These are phyloP conservation scores for Eurypyga helias DNA, from an alignment of 2,113 vertebrate genomes.

Conservation along the genomic window DNA sequence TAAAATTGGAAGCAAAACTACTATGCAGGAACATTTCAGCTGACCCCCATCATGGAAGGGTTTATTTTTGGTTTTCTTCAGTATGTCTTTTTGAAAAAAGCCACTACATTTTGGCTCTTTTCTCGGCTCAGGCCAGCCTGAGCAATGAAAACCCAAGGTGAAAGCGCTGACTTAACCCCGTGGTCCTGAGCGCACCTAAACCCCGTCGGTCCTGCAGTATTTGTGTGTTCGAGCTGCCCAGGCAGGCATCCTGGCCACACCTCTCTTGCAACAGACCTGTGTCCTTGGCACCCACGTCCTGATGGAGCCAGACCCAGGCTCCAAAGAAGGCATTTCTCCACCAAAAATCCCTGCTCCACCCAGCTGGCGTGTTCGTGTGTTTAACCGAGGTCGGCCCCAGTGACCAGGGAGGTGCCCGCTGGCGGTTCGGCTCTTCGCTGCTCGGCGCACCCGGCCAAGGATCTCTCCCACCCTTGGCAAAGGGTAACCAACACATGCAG, in stretches of 20 bases:
- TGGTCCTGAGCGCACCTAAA: not conserved
- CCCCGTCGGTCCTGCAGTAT: not conserved
- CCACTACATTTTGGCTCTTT: not conserved
- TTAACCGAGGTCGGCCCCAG: rapidly evolving
- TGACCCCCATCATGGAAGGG: not conserved
- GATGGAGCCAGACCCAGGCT: not conserved
- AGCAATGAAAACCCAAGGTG: not conserved
- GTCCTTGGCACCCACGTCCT: not conserved
- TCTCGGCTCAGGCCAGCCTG: not conserved
- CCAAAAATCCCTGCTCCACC: not conserved
- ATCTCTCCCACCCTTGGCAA: not conserved
- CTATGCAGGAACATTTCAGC: conserved; percentile 1
- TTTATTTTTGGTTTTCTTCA: conserved; percentile 46
- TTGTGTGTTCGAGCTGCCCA: not conserved
- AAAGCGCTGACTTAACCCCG: not conserved
- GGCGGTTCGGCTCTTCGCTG: rapidly evolving
- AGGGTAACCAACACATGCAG: not conserved
- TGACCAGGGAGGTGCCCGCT: not conserved
- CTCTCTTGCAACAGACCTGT: not conserved
- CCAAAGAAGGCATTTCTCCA: not conserved
- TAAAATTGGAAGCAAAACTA: conserved; percentile 57
- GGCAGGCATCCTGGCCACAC: rapidly evolving
- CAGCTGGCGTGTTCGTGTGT: rapidly evolving
- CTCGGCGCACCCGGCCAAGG: rapidly evolving
- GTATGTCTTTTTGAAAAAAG: conserved; percentile 22